Base-by-base conservation (phyloP, 2,113 vertebrate genomes). In the Campylomormyrus tamandua region DNA sequence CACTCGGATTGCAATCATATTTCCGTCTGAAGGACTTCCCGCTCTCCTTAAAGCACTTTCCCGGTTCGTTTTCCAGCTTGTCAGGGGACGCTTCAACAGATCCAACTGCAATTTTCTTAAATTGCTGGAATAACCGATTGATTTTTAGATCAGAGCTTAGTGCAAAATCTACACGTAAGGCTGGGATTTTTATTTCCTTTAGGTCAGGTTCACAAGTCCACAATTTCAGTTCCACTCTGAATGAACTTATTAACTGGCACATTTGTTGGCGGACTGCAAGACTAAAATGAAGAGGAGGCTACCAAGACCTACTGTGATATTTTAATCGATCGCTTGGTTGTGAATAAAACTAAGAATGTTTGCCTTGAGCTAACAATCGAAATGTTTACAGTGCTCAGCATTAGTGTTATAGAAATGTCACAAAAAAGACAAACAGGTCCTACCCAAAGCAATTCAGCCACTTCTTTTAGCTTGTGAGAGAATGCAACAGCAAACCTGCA, bases 401-500 rank as follows among this genome's bases (percentile, higher is more conserved):
- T 45, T 48, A 19, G 21, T 48, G 83, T 46, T 10, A 84, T 5
- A 84, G 39, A 84, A 84, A 84, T 48, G 83, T 46, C 83, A 84
- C 24, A 31, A 13, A 45, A 89, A 49, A 52, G 46, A 77, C 48
- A 42, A 48, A 83, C 35, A 21, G 35, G 49, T 91, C 97, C 0
- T 97, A 99, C 98, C 98, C 98, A 96, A 91, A 94, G 92, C 19
- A 90, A 83, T 90, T 95, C 93, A 1, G 97, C 98, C 31, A 92
- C 92, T 84, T 97, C 96, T 95, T 96, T 98, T 95, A 99, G 95
- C 21, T 96, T 92, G 88, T 95, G 92, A 0, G 97, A 97, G 95
- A 99, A 99, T 50, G 98, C 97, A 84, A 99, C 97, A 0, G 97
- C 97, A 93, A 99, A 99, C 93, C 98, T 99, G 91, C 62, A 70